Evolutionary conservation across 2,888 invertebrate genomes (phyloP).

Genomic region (Pemphredon lugubris): DNA sequence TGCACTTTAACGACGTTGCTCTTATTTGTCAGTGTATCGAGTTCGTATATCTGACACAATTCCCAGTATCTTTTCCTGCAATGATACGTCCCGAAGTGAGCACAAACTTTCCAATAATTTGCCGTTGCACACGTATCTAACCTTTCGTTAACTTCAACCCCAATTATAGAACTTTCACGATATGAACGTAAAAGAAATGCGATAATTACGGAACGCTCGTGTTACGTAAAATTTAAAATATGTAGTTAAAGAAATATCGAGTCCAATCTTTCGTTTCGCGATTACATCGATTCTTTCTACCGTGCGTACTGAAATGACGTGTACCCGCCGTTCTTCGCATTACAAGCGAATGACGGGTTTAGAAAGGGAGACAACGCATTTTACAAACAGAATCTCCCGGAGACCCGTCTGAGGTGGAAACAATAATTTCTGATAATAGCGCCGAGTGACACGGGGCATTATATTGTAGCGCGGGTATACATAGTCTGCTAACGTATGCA

Average conservation of each 20-base stretch:
- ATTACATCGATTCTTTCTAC: slow-evolving; percentile 29
- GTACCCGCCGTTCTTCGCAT: slow-evolving; percentile 37
- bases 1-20: slow-evolving; percentile 29
- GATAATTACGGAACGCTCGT: no score
- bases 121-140: no score
- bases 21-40: slow-evolving; percentile 12
- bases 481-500: slow-evolving; percentile 10
- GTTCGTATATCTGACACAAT: not conserved
- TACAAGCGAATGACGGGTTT: slow-evolving; percentile 46
- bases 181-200: no score
- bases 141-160: no score
- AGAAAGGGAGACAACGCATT: slow-evolving; percentile 50
- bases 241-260: no score
- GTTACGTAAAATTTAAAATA: no score
- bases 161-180: no score
- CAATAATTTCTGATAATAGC: slow-evolving; percentile 19
- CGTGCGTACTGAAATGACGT: slow-evolving; percentile 45
- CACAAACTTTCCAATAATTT: not conserved
- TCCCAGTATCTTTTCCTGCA: slow-evolving; percentile 6
- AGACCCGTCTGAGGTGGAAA: slow-evolving; percentile 10
- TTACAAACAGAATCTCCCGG: slow-evolving; percentile 35
- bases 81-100: not conserved
- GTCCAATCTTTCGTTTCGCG: slow-evolving; percentile 4
- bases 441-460: not conserved
- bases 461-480: not conserved